Conservation (phyloP, 2,888 invertebrate genomes). For the Catocala sponsa region DNA sequence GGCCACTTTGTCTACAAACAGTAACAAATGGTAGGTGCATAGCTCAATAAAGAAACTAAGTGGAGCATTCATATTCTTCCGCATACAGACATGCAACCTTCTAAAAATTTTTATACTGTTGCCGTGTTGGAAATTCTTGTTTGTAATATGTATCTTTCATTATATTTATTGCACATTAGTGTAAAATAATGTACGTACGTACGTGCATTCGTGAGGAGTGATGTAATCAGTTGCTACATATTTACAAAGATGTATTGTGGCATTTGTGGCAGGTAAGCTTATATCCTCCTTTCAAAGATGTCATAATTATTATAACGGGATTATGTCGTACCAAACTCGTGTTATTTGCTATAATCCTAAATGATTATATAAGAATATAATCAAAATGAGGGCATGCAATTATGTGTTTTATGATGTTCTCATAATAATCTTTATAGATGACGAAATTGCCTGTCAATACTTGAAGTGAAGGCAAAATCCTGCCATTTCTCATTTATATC, state of each 20-base stretch:
- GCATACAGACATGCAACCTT: slow-evolving; percentile 44
- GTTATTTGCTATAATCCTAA: slow-evolving; percentile 2
- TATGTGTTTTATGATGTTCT: no score
- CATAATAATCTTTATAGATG: no score
- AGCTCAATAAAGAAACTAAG: slow-evolving; percentile 32
- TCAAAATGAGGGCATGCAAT: no score
- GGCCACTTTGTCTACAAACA: background rate
- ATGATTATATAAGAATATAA: no score
- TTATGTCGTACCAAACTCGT: slow-evolving; percentile 16
- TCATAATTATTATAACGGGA: slow-evolving; percentile 7
- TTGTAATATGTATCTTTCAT: slow-evolving; percentile 35
- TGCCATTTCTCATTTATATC: no score
- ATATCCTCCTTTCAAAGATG: slow-evolving; percentile 8
- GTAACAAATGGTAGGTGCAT: slow-evolving; percentile 8
- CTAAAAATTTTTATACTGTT: slow-evolving; percentile 46
- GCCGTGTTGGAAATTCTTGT: slow-evolving; percentile 37
- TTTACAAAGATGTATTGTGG: background rate
- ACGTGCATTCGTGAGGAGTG: slow-evolving; percentile 28
- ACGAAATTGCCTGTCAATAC: no score
- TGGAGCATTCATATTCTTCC: slow-evolving; percentile 47
- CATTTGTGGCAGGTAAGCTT: background rate
- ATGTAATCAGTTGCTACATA: slow-evolving; percentile 28
- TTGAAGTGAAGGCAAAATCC: no score
- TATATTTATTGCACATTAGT: slow-evolving; percentile 44
- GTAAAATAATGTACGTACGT: slow-evolving; percentile 35